Evolutionary conservation across 2,888 invertebrate species (phyloP).

Genomic region (Stramonita haemastoma): DNA sequence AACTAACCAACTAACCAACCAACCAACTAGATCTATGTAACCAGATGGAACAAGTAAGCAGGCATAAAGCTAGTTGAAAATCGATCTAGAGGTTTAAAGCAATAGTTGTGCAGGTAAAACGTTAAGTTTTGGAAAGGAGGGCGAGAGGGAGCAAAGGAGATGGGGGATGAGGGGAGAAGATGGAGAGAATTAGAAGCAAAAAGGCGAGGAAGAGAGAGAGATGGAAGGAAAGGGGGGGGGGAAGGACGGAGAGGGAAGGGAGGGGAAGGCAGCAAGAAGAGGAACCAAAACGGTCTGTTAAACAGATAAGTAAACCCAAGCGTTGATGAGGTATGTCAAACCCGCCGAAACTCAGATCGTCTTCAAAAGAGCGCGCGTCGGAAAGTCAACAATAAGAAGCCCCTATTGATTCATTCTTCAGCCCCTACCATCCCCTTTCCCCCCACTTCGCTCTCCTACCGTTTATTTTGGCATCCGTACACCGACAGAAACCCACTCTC

Average conservation of each 20-base stretch:
- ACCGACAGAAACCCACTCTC: too few species aligned
- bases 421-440: neutral
- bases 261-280: neutral
- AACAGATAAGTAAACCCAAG: conserved; percentile 11
- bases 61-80: too few species aligned
- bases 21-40: too few species aligned
- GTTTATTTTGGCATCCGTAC: conserved; percentile 29
- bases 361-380: conserved; percentile 25
- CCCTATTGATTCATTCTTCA: conserved; percentile 33
- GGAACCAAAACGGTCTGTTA: neutral
- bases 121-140: too few species aligned
- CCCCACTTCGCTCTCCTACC: conserved; percentile 21
- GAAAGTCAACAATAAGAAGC: conserved; percentile 43
- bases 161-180: neutral
- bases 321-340: conserved; percentile 19
- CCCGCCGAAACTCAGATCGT: conserved; percentile 29
- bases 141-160: neutral
- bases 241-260: too few species aligned
- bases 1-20: too few species aligned
- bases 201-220: neutral
- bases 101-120: too few species aligned
- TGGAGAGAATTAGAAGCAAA: too few species aligned
- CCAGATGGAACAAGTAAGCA: too few species aligned
- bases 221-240: neutral
- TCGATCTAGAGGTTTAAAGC: too few species aligned